A percentile compares a stretch with the other conserved stretches of the same genome.
Evolutionary conservation across 2,888 invertebrate species (phyloP).

Genomic region (Andrena chrysosceles): DNA sequence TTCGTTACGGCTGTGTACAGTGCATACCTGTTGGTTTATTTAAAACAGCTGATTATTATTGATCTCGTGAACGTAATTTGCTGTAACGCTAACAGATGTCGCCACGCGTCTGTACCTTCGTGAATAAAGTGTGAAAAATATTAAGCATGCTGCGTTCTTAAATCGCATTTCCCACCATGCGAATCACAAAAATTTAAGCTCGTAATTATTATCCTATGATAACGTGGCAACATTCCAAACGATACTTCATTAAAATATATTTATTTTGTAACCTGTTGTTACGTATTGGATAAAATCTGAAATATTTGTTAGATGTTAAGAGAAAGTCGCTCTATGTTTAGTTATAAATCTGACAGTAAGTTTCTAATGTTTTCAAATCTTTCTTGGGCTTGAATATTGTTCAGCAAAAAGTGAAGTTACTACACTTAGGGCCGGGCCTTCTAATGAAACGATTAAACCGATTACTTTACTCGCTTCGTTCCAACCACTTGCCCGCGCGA

Average conservation of each 20-base stretch:
- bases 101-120: slow-evolving; percentile 28
- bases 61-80: neutral
- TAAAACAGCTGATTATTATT: neutral
- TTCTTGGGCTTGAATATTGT: neutral
- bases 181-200: too few relatives aligned
- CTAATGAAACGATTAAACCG: neutral
- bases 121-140: neutral
- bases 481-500: neutral
- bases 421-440: neutral
- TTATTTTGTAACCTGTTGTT: neutral
- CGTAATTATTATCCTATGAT: too few relatives aligned
- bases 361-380: neutral
- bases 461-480: neutral
- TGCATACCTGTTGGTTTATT: neutral
- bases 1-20: neutral
- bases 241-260: neutral
- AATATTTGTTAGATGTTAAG: neutral
- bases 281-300: neutral
- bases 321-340: neutral
- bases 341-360: neutral
- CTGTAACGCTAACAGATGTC: slow-evolving; percentile 40
- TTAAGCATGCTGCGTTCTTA: neutral
- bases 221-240: too few relatives aligned
- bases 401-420: neutral
- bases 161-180: neutral